Evolutionary conservation across 2,888 invertebrate species (phyloP), one percentile per base, ranked within the genome.

Genomic region (Folsomia candida): DNA sequence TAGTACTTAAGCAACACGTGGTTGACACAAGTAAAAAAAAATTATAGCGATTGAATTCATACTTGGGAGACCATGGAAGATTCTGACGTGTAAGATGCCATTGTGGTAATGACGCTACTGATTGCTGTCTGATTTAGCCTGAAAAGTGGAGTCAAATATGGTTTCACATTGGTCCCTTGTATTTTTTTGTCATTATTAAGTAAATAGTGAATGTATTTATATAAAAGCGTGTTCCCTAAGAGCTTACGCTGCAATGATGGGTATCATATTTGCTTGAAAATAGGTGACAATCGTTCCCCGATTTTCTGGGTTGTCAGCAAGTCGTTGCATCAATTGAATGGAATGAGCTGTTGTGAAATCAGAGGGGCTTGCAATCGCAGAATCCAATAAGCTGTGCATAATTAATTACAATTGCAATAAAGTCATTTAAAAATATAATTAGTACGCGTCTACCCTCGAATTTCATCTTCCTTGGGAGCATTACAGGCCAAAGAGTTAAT

Each of bases 401-500:
- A 37, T 37, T 37, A 9, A 14, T 37, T 9, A 14, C 14, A 37
- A 37, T 37, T 37, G 37, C 37, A 37, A 37, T 9, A 14, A 37
- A 37, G n/a, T n/a, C n/a, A n/a, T n/a, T 37, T 37, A 37, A 37
- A 37, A 37, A 9, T 9, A 37, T 37, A 37, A 37, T 37, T 14
- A 54, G 6, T 54, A 20, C 20, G n/a, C 22, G n/a, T 14, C 18
- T 54, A 54, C 54, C 11, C 54, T 20, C 6, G 11, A 54, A 54
- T 54, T 20, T 54, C 22, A 20, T 4, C 11, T 14, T 9, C 37
- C 6, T 37, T 37, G 2, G 25, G 26, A 37, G 64, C 54, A 2
- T 64, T 54, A n/a, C 69, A 69, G n/a, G 51, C 64, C 37, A 69
- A 47, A 3, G 64, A 11, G 59, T 69, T 69, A 24, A 69, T 59